Evolutionary conservation across 2,888 invertebrate species (phyloP).

Genomic region (Caenorhabditis afra): DNA sequence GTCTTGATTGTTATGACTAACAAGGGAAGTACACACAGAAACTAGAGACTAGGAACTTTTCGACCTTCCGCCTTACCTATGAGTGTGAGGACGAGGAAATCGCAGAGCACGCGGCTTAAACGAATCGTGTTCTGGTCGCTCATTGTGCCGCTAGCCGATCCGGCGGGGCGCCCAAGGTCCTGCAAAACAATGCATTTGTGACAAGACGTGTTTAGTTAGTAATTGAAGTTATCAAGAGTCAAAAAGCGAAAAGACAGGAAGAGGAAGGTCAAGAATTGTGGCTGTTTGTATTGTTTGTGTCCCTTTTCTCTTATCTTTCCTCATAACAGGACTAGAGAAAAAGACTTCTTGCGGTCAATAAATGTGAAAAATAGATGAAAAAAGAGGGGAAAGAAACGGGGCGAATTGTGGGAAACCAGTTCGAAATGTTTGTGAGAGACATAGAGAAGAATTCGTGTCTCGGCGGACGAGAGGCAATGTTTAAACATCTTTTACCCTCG

Average conservation of each 20-base stretch:
- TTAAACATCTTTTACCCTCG: background rate
- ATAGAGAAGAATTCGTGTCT: constrained; percentile 35
- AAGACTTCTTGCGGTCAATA: background rate
- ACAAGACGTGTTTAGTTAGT: too few relatives aligned
- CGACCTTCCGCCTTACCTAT: constrained; percentile 65
- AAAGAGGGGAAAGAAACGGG: constrained; percentile 22
- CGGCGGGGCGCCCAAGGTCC: constrained; percentile 25
- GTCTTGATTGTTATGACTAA: too few relatives aligned
- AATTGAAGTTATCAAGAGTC: background rate
- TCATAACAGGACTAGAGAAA: background rate
- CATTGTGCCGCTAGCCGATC: constrained; percentile 33
- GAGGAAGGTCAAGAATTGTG: constrained; percentile 11
- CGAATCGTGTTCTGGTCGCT: constrained; percentile 69
- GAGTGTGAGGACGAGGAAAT: constrained; percentile 75
- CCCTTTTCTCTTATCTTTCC: background rate
- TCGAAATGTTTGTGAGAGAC: constrained; percentile 13
- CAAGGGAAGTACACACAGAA: too few relatives aligned
- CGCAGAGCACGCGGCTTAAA: constrained; percentile 75
- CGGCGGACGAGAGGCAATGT: constrained; percentile 9
- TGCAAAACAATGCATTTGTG: background rate
- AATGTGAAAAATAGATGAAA: constrained; percentile 8
- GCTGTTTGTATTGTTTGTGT: background rate
- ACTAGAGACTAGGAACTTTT: background rate
- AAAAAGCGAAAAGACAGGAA: background rate
- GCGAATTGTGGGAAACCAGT: constrained; percentile 15